These are phyloP conservation scores for Ochotona curzoniae DNA, from an alignment of 2,113 vertebrate genomes.

Conservation along the genomic window DNA sequence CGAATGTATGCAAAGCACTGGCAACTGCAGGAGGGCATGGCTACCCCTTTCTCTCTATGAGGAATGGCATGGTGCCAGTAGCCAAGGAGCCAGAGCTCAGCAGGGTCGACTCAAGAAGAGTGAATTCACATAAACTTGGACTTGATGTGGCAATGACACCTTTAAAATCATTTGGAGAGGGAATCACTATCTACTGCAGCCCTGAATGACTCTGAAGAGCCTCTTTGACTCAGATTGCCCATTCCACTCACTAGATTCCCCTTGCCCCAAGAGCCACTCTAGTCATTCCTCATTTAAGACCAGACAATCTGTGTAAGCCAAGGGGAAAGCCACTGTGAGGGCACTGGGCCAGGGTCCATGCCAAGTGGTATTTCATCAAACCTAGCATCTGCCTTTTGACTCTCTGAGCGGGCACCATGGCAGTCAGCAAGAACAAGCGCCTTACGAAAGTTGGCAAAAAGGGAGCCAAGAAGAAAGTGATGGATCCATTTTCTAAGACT, in stretches of 20 bases:
- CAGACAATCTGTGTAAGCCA: neutral
- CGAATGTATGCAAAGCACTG: neutral
- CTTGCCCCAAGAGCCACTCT: neutral
- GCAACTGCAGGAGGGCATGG: neutral
- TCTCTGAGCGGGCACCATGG: no score
- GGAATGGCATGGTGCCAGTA: neutral
- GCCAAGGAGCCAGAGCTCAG: neutral
- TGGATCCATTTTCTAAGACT: no score
- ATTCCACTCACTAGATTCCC: neutral
- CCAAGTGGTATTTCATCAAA: neutral
- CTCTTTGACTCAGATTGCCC: neutral
- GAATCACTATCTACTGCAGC: constrained; percentile 35
- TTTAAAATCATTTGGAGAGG: constrained; percentile 60
- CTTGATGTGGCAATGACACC: neutral
- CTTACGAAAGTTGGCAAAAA: no score
- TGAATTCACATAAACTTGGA: constrained; percentile 24
- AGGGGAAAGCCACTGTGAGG: neutral
- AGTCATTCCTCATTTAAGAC: neutral
- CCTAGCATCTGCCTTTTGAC: neutral
- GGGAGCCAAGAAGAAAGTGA: no score
- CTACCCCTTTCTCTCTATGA: neutral
- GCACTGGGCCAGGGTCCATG: neutral
- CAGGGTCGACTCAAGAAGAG: constrained; percentile 28
- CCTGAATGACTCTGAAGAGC: constrained; percentile 59
- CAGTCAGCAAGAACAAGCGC: no score